phyloP scores from a whole-genome alignment of 2,888 invertebrate genomes.

The Tiphia femorata region DNA sequence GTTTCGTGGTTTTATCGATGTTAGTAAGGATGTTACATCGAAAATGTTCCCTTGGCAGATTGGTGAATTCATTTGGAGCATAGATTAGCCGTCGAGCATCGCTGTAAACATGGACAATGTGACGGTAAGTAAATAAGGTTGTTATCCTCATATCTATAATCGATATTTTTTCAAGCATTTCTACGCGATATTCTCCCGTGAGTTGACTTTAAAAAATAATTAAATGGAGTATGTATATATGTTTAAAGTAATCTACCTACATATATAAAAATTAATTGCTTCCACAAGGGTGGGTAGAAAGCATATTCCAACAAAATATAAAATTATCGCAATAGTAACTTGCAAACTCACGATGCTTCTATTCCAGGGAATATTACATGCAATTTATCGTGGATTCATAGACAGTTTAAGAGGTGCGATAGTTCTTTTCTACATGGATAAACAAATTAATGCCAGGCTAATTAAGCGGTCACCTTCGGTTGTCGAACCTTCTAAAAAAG shows the following conservation, averaged over 20 bases:
- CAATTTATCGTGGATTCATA: slow-evolving; percentile 79
- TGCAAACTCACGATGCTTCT: no score
- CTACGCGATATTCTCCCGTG: no score
- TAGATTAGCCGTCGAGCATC: slow-evolving; percentile 24
- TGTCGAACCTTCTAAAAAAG: slow-evolving; percentile 69
- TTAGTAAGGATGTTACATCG: slow-evolving; percentile 27
- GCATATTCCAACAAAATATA: no score
- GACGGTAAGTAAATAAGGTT: slow-evolving; percentile 34
- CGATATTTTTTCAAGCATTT: no score
- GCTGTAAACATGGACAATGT: slow-evolving; percentile 40
- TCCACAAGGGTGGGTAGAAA: no score
- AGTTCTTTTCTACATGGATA: slow-evolving; percentile 83
- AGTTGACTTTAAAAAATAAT: no score
- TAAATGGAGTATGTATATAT: no score
- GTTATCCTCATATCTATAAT: background rate
- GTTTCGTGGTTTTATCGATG: no score
- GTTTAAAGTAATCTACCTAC: no score
- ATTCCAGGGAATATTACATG: slow-evolving; percentile 77
- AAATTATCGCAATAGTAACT: no score
- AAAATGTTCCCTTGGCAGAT: slow-evolving; percentile 34
- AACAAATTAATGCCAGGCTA: slow-evolving; percentile 79
- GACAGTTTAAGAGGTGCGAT: slow-evolving; percentile 86
- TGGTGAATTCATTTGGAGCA: slow-evolving; percentile 16
- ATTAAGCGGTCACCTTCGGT: slow-evolving; percentile 72
- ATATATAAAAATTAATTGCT: no score